Evolutionary conservation across 2,113 vertebrate genomes (phyloP).

Genomic region (Clupea harengus): DNA sequence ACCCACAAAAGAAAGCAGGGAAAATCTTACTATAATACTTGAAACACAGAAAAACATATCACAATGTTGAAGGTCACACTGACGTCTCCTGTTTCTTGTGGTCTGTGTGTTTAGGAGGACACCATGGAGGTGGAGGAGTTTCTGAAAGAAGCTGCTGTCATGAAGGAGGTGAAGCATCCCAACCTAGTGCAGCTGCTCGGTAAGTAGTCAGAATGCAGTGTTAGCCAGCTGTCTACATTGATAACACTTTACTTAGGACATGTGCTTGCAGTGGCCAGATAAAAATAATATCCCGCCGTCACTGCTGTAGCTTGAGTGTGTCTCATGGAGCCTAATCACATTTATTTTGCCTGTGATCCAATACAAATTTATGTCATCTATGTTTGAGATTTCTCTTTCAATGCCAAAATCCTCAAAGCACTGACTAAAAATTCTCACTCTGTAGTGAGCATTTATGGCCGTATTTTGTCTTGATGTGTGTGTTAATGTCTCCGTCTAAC

Average conservation of each 20-base stretch:
- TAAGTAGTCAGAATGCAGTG: conserved; percentile 48
- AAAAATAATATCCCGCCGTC: background rate
- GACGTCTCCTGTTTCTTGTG: conserved; percentile 21
- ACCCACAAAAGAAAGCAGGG: no score
- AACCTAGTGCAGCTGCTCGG: conserved; percentile 91
- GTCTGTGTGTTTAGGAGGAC: conserved; percentile 80
- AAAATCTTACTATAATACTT: no score
- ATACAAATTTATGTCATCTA: background rate
- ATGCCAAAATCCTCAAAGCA: background rate
- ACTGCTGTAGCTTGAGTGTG: background rate
- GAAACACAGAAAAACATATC: background rate
- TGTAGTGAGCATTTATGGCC: background rate
- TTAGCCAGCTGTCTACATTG: background rate
- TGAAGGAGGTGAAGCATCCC: conserved; percentile 99
- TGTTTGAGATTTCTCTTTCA: background rate
- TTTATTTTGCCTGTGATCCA: background rate
- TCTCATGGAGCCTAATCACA: background rate
- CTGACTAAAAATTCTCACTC: background rate
- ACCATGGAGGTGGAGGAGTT: conserved; percentile 99
- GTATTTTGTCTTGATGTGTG: background rate
- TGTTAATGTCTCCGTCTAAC: background rate
- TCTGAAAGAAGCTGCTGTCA: conserved; percentile 96
- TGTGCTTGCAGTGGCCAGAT: background rate
- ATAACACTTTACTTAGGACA: background rate
- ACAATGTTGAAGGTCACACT: conserved; percentile 19